Evolutionary conservation across 2,888 invertebrate genomes (phyloP).

Genomic region (Creontiades dilutus): DNA sequence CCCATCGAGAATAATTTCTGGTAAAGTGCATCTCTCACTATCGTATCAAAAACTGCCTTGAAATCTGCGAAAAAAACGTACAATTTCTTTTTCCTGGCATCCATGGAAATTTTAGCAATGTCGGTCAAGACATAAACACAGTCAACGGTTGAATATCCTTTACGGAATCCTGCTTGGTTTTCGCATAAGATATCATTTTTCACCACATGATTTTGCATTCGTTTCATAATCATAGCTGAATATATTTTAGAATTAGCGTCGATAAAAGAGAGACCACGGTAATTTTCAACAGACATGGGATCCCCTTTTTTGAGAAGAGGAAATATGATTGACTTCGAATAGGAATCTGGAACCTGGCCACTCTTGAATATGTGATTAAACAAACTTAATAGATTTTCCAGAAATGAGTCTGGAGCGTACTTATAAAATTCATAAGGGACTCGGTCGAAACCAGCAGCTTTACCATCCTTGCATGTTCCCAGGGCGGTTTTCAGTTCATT

Average conservation of each 20-base stretch:
- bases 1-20: not conserved
- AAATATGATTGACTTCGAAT: slow-evolving; percentile 46
- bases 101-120: not conserved
- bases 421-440: slow-evolving; percentile 65
- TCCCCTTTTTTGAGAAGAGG: slow-evolving; percentile 64
- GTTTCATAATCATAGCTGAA: not conserved
- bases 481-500: slow-evolving; percentile 50
- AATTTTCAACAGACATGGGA: not conserved
- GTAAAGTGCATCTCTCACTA: not conserved
- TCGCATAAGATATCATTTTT: not conserved
- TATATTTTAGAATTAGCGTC: slow-evolving; percentile 46
- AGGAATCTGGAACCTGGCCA: slow-evolving; percentile 43
- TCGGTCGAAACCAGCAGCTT: slow-evolving; percentile 62
- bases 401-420: slow-evolving; percentile 2
- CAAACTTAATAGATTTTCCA: slow-evolving; percentile 39
- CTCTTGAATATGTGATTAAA: slow-evolving; percentile 58
- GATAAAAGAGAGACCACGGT: slow-evolving; percentile 60
- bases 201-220: slow-evolving; percentile 25
- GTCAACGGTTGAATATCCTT: not conserved
- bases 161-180: not conserved
- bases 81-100: not conserved
- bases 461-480: not conserved
- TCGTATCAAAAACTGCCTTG: not conserved
- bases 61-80: not conserved
- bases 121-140: not conserved